Evolutionary conservation across 2,888 invertebrate genomes (phyloP).

Genomic region (Eurytoma californica): DNA sequence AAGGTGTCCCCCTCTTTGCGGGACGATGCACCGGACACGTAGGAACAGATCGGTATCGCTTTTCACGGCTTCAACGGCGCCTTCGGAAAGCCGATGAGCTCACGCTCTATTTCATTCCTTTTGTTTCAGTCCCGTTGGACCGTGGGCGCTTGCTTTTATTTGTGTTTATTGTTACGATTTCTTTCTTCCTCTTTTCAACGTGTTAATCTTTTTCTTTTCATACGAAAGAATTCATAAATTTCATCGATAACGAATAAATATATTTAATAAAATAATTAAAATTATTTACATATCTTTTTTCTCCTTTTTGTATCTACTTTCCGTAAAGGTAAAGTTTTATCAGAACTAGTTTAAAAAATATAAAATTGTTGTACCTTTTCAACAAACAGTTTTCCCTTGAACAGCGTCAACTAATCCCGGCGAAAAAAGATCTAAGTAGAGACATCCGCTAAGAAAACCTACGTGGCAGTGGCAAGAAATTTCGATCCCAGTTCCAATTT

Average conservation of each 20-base stretch:
- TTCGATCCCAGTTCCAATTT: conserved; percentile 30
- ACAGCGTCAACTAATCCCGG: too few species aligned
- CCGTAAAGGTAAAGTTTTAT: too few species aligned
- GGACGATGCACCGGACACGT: background rate
- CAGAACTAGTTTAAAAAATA: too few species aligned
- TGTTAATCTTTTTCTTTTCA: background rate
- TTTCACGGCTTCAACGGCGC: conserved; percentile 19
- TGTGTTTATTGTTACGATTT: too few species aligned
- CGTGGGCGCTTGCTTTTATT: background rate
- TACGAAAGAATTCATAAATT: too few species aligned
- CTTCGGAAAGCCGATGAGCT: background rate
- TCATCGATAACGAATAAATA: too few species aligned
- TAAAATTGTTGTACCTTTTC: background rate
- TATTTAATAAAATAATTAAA: too few species aligned
- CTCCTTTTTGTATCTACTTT: too few species aligned
- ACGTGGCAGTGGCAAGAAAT: background rate
- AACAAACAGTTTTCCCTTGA: too few species aligned
- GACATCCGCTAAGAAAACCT: background rate
- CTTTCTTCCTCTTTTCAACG: too few species aligned
- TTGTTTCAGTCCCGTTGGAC: background rate
- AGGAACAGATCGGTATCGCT: conserved; percentile 30
- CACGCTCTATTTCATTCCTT: conserved; percentile 1
- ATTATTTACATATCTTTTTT: too few species aligned
- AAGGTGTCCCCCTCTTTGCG: background rate
- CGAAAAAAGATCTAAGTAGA: too few species aligned